Percentiles rank a stretch among this genome's conserved stretches.
Evolutionary conservation across 2,797 vertebrate genomes (phyloP).

Genomic region (Ispidina picta): DNA sequence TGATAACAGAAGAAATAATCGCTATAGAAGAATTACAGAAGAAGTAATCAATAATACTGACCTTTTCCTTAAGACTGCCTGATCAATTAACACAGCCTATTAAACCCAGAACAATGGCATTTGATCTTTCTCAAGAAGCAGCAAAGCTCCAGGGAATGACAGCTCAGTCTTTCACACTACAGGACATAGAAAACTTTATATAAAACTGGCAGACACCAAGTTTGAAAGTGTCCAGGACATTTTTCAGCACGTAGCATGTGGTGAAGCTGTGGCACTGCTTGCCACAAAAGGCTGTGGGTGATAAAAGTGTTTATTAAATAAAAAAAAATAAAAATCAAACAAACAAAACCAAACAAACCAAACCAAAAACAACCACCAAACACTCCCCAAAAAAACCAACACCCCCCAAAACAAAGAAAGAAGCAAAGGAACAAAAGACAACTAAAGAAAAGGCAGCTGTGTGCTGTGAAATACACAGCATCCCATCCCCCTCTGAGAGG

Average conservation of each 20-base stretch:
- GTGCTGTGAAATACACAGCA: background rate
- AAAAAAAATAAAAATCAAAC: background rate
- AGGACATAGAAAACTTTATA: accelerated
- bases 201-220: background rate
- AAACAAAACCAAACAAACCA: no score
- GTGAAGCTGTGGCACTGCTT: background rate
- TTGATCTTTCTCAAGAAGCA: background rate
- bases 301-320: background rate
- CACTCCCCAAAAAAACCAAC: no score
- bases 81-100: background rate
- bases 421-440: no score
- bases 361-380: no score
- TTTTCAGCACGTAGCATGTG: background rate
- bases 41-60: background rate
- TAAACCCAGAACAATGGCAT: background rate
- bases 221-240: background rate
- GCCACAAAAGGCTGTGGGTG: background rate
- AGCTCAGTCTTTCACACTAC: background rate
- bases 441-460: background rate
- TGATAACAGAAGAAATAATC: no score
- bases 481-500: background rate
- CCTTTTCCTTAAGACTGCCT: background rate
- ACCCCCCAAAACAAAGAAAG: no score
- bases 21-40: no score
- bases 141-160: background rate